A percentile compares a stretch with the other conserved stretches of the same genome.
phyloP scores from a whole-genome alignment of 2,888 invertebrate species.

The Diarsia mendica region DNA sequence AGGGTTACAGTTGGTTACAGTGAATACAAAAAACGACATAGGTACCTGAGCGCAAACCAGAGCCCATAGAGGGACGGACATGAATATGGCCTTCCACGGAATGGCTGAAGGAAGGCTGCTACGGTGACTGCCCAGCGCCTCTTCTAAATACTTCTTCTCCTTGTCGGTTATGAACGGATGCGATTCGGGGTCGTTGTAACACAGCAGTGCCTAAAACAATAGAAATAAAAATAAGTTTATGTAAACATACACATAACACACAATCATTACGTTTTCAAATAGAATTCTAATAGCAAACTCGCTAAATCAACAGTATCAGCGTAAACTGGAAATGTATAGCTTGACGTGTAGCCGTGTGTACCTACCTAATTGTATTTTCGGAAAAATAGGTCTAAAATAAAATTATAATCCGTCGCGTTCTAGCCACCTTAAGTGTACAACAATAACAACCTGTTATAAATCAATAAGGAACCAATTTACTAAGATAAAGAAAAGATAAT shows the following conservation, averaged over 20 bases:
- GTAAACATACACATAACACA: too few relatives aligned
- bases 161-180: slow-evolving; percentile 94
- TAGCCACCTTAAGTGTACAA: background rate
- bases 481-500: slow-evolving; percentile 10
- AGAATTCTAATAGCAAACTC: background rate
- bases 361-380: too few relatives aligned
- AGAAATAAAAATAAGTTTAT: slow-evolving; percentile 19
- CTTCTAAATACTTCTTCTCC: slow-evolving; percentile 92
- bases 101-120: slow-evolving; percentile 90
- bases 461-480: slow-evolving; percentile 36
- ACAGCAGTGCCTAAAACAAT: slow-evolving; percentile 88
- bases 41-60: slow-evolving; percentile 94
- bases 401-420: background rate
- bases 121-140: slow-evolving; percentile 91
- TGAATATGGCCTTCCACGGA: slow-evolving; percentile 93
- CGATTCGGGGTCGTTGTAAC: slow-evolving; percentile 92
- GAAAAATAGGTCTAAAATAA: background rate
- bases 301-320: too few relatives aligned
- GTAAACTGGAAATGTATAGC: too few relatives aligned
- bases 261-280: too few relatives aligned
- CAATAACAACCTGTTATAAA: slow-evolving; percentile 4
- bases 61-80: slow-evolving; percentile 93
- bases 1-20: background rate
- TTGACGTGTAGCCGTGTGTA: too few relatives aligned
- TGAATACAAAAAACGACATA: slow-evolving; percentile 21